phyloP scores from a whole-genome alignment of 2,113 vertebrate species.

The Eurypyga helias region DNA sequence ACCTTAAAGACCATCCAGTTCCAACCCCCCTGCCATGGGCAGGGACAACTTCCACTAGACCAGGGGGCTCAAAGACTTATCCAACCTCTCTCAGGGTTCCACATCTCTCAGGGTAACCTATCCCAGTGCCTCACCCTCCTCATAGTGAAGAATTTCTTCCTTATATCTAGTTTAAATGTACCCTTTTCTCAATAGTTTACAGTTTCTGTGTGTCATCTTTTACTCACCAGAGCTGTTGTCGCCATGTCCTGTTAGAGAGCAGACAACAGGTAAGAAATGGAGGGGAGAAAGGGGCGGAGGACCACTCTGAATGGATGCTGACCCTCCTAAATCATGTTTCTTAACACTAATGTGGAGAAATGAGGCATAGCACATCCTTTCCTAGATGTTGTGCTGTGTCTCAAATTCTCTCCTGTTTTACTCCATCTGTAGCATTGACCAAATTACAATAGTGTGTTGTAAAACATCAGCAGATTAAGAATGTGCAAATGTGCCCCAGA shows the following conservation, averaged over 20 bases:
- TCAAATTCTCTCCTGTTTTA: neutral
- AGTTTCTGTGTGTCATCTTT: neutral
- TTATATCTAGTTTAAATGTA: too few species aligned
- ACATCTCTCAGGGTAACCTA: too few species aligned
- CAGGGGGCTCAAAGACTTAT: too few species aligned
- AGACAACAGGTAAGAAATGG: neutral
- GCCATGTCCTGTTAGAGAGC: rapidly evolving
- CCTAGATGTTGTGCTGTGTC: neutral
- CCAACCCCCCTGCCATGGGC: too few species aligned
- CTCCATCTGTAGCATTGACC: neutral
- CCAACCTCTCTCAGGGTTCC: too few species aligned
- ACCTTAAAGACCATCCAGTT: too few species aligned
- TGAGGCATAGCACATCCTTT: neutral
- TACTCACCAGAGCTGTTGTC: neutral
- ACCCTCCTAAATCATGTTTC: neutral
- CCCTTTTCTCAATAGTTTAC: neutral
- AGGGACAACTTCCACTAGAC: too few species aligned
- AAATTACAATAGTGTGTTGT: rapidly evolving
- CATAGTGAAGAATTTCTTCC: too few species aligned
- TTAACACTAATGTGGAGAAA: neutral
- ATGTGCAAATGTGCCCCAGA: rapidly evolving
- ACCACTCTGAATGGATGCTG: rapidly evolving
- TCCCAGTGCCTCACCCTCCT: too few species aligned
- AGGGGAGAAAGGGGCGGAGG: neutral
- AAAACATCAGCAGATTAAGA: neutral